A percentile compares a stretch with the other conserved stretches of the same genome.
phyloP scores from a whole-genome alignment of 2,113 vertebrate species.

The Neodontobutis hainanensis region DNA sequence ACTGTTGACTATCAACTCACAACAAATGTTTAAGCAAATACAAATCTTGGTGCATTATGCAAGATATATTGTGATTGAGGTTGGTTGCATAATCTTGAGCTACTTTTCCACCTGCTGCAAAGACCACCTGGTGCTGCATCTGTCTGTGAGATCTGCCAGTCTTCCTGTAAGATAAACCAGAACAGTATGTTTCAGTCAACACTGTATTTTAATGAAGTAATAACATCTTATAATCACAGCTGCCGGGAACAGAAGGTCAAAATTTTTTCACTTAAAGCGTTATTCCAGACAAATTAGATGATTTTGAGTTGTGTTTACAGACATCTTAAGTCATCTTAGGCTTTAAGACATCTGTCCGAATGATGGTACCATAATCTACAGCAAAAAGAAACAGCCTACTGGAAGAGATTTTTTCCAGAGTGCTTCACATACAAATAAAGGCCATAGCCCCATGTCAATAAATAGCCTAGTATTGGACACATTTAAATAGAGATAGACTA shows the following conservation, averaged over 20 bases:
- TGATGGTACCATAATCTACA: conserved; percentile 10
- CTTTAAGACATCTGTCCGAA: conserved; percentile 35
- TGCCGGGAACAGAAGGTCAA: background rate
- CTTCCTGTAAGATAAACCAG: background rate
- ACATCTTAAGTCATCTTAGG: conserved; percentile 22
- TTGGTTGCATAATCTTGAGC: background rate
- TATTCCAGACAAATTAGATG: conserved; percentile 1
- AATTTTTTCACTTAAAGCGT: background rate
- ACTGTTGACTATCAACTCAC: background rate
- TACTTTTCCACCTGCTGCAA: background rate
- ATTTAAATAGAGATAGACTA: too few species aligned
- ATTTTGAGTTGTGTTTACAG: background rate
- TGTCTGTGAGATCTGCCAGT: conserved; percentile 2
- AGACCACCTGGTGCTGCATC: background rate
- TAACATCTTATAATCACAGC: conserved; percentile 3
- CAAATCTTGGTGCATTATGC: background rate
- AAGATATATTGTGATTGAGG: background rate
- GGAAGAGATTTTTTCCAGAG: too few species aligned
- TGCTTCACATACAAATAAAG: too few species aligned
- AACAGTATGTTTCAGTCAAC: background rate
- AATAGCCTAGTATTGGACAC: too few species aligned
- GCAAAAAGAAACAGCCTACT: conserved; percentile 1
- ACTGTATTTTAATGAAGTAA: conserved; percentile 2
- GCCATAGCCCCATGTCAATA: too few species aligned
- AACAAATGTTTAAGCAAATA: background rate